Evolutionary conservation across 2,797 vertebrate species (phyloP), one percentile per base, ranked within the genome.

Genomic region (Acanthurus tractus): DNA sequence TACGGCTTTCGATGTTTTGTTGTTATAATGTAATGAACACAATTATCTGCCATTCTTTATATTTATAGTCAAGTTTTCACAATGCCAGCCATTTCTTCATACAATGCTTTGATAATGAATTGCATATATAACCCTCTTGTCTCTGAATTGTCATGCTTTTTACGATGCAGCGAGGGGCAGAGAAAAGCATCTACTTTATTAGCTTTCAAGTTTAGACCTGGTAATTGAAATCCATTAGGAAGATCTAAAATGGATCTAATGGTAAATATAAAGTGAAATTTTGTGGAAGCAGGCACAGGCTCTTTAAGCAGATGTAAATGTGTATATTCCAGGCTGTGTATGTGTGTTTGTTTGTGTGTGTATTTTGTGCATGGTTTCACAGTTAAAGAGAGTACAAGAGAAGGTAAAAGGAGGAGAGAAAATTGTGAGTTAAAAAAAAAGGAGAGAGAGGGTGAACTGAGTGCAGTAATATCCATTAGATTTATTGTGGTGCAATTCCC

Each of bases 381-480:
- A 78, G 70, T 63, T 29, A 46, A 13, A 87, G 29, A 87, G 25
- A 29, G 25, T 29, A 29, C 25, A 29, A 29, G 25, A 29, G 25
- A 29, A 29, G 25, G 25, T 29, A 29, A 29, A 29, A 29, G 25
- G 25, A 29, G 25, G 25, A 29, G 25, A 29, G 25, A 29, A 29
- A 29, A 29, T 29, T 29, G 25, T 29, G 25, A 29, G 25, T 29
- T 3, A 29, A 29, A 29, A 29, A 29, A 29, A 29, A 29, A 4
- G 25, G 25, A 29, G 25, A 29, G 25, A 29, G 25, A 29, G 25
- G 61, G 82, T 83, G 86, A 82, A 87, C 93, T 94, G 95, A 96
- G 96, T 95, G 95, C 93, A 96, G 97, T 97, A 97, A 98, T 98
- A 98, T 97, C 97, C 96, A 98, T 98, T 97, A 97, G 96, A 98